phyloP scores from a whole-genome alignment of 2,797 vertebrate genomes.

The Sebastes dallii region DNA sequence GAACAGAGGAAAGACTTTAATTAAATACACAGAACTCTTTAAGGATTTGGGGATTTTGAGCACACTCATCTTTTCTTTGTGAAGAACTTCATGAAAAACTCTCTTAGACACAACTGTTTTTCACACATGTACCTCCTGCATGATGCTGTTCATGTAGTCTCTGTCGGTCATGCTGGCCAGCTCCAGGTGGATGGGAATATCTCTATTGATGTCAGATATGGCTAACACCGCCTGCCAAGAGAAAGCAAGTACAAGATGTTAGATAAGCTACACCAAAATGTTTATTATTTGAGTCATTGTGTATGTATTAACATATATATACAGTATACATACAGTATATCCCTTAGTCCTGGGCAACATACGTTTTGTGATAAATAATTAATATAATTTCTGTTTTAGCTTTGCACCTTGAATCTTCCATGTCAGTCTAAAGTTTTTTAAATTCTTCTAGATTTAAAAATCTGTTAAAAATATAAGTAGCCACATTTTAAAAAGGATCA shows the following conservation, averaged over 20 bases:
- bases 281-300: background rate
- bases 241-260: background rate
- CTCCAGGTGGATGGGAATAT: constrained; percentile 93
- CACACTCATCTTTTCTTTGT: background rate
- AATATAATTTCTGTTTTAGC: too few relatives aligned
- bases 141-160: constrained; percentile 92
- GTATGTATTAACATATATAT: background rate
- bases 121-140: constrained; percentile 90
- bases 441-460: too few relatives aligned
- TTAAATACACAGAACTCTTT: constrained; percentile 6
- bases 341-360: too few relatives aligned
- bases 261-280: background rate
- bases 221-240: constrained; percentile 85
- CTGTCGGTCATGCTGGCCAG: constrained; percentile 96
- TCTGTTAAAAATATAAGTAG: too few relatives aligned
- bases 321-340: too few relatives aligned
- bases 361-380: too few relatives aligned
- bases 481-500: too few relatives aligned
- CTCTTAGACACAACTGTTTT: background rate
- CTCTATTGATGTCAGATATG: constrained; percentile 88
- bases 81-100: background rate
- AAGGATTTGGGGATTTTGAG: background rate
- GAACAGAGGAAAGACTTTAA: constrained; percentile 42
- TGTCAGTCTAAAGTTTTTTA: too few relatives aligned
- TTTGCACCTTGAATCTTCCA: too few relatives aligned